A percentile compares a stretch with the other conserved stretches of the same genome.
Conservation (phyloP, 2,113 vertebrate genomes). For the Phaetusa simplex region DNA sequence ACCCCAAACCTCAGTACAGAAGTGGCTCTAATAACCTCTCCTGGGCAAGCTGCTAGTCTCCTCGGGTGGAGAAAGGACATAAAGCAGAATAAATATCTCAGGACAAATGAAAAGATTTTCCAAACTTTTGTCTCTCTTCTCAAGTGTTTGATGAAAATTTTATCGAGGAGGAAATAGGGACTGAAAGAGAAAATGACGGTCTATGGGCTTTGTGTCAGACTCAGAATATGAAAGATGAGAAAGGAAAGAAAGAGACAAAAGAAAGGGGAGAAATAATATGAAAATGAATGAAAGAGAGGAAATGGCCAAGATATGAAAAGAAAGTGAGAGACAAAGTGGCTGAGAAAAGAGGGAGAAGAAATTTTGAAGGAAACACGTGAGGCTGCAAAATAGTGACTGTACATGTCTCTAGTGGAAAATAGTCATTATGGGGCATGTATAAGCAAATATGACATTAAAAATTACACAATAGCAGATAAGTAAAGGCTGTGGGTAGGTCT, state of each 20-base stretch:
- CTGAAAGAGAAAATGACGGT: neutral
- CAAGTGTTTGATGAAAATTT: neutral
- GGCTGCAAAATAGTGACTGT: neutral
- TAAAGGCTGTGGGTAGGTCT: slow-evolving; percentile 34
- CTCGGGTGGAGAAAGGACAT: neutral
- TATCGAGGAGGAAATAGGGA: neutral
- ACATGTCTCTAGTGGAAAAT: slow-evolving; percentile 35
- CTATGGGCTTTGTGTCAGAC: neutral
- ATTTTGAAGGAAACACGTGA: neutral
- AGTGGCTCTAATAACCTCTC: neutral
- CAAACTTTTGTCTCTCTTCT: neutral
- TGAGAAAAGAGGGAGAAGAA: slow-evolving; percentile 12
- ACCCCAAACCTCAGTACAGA: neutral
- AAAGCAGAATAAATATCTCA: neutral
- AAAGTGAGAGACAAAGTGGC: neutral
- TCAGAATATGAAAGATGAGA: neutral
- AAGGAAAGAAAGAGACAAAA: slow-evolving; percentile 18
- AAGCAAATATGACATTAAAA: slow-evolving; percentile 57
- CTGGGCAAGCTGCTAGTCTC: neutral
- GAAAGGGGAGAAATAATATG: neutral
- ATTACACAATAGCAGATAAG: slow-evolving; percentile 45
- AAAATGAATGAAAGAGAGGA: slow-evolving; percentile 28
- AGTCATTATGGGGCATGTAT: neutral
- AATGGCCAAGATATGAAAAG: neutral
- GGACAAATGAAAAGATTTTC: neutral